Evolutionary conservation across 2,888 invertebrate genomes (phyloP), one percentile per base, ranked within the genome.

Genomic region (Hydraecia micacea): DNA sequence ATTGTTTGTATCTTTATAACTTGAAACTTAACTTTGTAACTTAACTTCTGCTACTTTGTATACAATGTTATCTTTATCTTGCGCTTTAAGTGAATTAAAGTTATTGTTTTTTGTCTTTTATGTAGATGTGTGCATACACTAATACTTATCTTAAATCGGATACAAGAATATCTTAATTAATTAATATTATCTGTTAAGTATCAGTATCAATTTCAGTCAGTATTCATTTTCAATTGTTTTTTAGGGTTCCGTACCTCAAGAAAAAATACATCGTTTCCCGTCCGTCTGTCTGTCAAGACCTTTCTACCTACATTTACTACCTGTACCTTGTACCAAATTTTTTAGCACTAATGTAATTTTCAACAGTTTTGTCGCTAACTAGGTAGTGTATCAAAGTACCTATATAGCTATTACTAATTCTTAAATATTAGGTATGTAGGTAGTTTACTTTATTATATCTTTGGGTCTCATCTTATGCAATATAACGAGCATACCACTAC

Each of bases 31-130:
- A 63, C 70, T 69, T 60, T n/a, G n/a, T n/a, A 21, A 21, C 36
- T 66, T 73, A 52, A 63, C 70, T 69, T 60, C 58, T 55, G 25
- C 25, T 68, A 9, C 71, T 81, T 72, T 65, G 60, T 84, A 68
- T 9, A 84, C 85, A 75, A 69, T 80, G 74, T 72, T 72, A 80
- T 80, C 83, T 49, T 80, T 72, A 74, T 11, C 42, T 8, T 60
- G 36, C 60, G 63, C 80, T 80, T 79, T 52, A 39, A 74, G 46
- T 73, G 58, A 84, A 68, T 55, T 63, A 82, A 66, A 66, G 42
- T 67, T 70, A 39, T 36, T 36, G 36, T 36, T 36, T 36, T 36
- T 36, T 68, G 42, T 46, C 67, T 83, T 67, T 58, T 68, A 49
- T 75, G n/a, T 25, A 28, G 55, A 67, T 62, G 32, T 32, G 8